Conservation (phyloP, 1,140 invertebrate genomes). For the Drosophila murphyi region DNA sequence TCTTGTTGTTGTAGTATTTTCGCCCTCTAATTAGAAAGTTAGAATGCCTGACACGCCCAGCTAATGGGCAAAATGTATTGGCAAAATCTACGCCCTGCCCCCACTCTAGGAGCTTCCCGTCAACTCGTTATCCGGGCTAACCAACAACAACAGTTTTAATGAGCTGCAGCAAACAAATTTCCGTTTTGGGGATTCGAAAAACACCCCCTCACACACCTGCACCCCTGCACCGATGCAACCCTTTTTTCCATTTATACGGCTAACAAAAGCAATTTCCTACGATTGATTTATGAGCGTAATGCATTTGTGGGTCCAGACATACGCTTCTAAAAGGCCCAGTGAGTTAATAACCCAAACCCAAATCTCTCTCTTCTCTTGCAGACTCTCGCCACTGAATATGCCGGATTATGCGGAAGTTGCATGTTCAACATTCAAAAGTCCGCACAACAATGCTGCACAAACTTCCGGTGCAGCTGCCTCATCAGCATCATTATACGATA, state of each 20-base stretch:
- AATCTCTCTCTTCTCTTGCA: conserved; percentile 43
- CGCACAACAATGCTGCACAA: conserved; percentile 59
- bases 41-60: conserved; percentile 54
- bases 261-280: conserved; percentile 83
- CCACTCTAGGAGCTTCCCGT: too few species aligned
- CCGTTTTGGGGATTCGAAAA: conserved; percentile 28
- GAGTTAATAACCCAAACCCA: conserved; percentile 24
- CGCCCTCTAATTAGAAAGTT: conserved; percentile 75
- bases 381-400: conserved; percentile 84
- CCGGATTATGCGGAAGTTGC: conserved; percentile 86
- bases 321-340: conserved; percentile 61
- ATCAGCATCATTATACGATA: conserved; percentile 78
- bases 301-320: conserved; percentile 50
- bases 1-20: conserved; percentile 10
- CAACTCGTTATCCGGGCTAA: neutral
- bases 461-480: conserved; percentile 41
- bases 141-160: conserved; percentile 29
- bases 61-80: conserved; percentile 66
- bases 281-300: conserved; percentile 72
- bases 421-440: conserved; percentile 84
- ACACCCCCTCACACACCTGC: neutral
- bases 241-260: conserved; percentile 1
- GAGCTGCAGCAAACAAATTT: conserved; percentile 63
- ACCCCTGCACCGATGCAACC: too few species aligned
- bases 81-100: conserved; percentile 34